A percentile compares a stretch with the other conserved stretches of the same genome.
Evolutionary conservation across 2,888 invertebrate genomes (phyloP).

Genomic region (Osedax fenrisi): DNA sequence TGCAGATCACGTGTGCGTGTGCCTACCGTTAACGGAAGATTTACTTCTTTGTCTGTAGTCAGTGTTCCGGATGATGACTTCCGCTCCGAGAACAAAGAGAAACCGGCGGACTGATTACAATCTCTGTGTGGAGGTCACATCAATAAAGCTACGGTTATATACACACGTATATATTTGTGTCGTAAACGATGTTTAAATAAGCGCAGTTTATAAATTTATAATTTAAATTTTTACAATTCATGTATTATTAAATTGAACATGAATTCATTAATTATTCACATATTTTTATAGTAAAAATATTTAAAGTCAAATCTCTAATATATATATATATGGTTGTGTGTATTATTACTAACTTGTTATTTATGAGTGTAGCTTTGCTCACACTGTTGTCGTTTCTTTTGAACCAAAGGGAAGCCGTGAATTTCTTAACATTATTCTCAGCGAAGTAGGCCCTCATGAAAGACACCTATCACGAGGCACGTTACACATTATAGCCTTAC

Average conservation of each 20-base stretch:
- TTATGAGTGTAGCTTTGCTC: neutral
- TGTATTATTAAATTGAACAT: too few relatives aligned
- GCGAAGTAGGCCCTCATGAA: conserved; percentile 5
- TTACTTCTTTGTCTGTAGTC: neutral
- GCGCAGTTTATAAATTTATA: too few relatives aligned
- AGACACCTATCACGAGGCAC: neutral
- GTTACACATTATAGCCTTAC: too few relatives aligned
- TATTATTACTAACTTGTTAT: neutral
- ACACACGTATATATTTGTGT: too few relatives aligned
- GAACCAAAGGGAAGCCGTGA: conserved; percentile 6
- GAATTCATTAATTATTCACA: too few relatives aligned
- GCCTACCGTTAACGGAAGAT: neutral
- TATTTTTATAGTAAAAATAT: too few relatives aligned
- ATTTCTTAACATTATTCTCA: neutral
- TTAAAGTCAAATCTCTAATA: too few relatives aligned
- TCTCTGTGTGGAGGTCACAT: too few relatives aligned
- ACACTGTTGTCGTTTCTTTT: neutral
- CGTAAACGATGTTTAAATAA: too few relatives aligned
- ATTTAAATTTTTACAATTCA: too few relatives aligned
- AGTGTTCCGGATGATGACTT: neutral
- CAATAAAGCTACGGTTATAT: too few relatives aligned
- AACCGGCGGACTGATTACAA: neutral
- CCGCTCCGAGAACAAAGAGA: neutral
- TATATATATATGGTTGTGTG: neutral
- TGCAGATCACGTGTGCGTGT: too few relatives aligned